A percentile compares a stretch with the other conserved stretches of the same genome.
Evolutionary conservation across 2,797 vertebrate species (phyloP).

Genomic region (Lepilemur ruficaudatus): DNA sequence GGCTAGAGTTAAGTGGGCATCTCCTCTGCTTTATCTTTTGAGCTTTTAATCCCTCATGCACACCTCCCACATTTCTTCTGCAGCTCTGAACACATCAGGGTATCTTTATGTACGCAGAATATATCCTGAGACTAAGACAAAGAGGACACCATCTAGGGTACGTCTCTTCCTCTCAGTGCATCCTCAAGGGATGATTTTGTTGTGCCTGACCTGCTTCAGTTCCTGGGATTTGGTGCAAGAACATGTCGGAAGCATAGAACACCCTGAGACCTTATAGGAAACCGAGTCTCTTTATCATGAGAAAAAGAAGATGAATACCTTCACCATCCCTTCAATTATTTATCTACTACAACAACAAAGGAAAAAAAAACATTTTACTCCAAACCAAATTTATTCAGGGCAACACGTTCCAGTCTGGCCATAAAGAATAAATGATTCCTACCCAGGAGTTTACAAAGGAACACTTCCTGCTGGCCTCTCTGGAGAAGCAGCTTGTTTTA

Average conservation of each 20-base stretch:
- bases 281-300: not conserved
- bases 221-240: not conserved
- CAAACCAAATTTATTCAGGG: not conserved
- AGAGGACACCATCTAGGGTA: fast-evolving
- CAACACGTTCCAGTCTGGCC: not conserved
- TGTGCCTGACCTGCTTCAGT: not conserved
- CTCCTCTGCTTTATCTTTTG: not conserved
- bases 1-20: fast-evolving
- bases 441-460: not conserved
- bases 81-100: not conserved
- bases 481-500: not conserved
- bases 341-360: not conserved
- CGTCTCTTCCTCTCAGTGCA: not conserved
- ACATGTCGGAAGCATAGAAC: not conserved
- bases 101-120: too few species aligned
- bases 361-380: not conserved
- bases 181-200: not conserved
- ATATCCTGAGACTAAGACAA: not conserved
- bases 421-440: not conserved
- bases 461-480: not conserved
- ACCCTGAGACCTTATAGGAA: not conserved
- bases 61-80: not conserved
- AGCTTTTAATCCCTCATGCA: not conserved
- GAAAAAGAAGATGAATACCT: not conserved
- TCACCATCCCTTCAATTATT: not conserved